Conservation (phyloP, 2,888 invertebrate genomes). For the Drosophila putrida region DNA sequence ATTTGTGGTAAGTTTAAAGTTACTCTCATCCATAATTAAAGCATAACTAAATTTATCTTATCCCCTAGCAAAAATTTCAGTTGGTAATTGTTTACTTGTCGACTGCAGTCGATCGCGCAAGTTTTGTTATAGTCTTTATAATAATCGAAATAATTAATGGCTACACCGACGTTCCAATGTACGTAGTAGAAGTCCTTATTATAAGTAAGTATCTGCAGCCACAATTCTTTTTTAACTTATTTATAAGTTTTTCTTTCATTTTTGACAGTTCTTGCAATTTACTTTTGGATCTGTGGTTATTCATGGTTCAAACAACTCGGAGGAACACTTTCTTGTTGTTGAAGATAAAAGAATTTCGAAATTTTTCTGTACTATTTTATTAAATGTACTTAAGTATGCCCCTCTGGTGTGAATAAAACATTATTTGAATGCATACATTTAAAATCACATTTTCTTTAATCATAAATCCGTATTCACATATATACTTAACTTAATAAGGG, state of each 20-base stretch:
- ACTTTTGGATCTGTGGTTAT: slow-evolving; percentile 18
- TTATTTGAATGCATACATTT: background rate
- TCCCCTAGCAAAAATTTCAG: background rate
- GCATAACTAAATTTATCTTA: background rate
- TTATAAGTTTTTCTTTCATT: background rate
- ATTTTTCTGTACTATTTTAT: too few species aligned
- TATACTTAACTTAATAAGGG: background rate
- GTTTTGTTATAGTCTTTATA: background rate
- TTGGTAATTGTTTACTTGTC: slow-evolving; percentile 2
- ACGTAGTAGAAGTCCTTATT: background rate
- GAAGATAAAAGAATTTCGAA: background rate
- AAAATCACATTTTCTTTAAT: slow-evolving; percentile 1
- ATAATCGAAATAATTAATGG: background rate
- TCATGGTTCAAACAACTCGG: slow-evolving; percentile 1
- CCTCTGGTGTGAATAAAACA: too few species aligned
- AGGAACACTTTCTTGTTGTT: background rate
- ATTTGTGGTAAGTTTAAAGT: slow-evolving; percentile 5
- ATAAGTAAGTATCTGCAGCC: background rate
- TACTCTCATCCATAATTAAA: background rate
- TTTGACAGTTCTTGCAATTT: background rate
- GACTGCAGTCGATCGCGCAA: background rate
- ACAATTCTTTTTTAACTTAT: background rate
- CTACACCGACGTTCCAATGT: background rate
- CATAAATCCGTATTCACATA: background rate
- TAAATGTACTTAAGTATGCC: too few species aligned